Evolutionary conservation across 2,888 invertebrate species (phyloP).

Genomic region (Catocala sponsa): DNA sequence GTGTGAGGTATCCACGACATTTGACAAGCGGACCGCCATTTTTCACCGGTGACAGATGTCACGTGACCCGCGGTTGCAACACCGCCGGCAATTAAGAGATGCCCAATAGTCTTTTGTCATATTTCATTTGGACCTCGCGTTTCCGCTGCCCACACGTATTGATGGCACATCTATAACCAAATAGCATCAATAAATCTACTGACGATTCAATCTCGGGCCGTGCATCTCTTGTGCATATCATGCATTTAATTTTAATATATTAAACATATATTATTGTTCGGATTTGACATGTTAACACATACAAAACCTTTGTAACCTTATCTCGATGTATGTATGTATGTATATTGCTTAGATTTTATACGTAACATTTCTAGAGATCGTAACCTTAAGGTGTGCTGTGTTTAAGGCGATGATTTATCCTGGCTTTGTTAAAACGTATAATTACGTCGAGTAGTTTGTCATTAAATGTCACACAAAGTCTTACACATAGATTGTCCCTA

Average conservation of each 20-base stretch:
- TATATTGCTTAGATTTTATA: constrained; percentile 3
- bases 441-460: no score
- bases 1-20: constrained; percentile 41
- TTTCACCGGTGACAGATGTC: constrained; percentile 44
- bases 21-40: constrained; percentile 35
- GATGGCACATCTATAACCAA: constrained; percentile 39
- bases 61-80: constrained; percentile 23
- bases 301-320: constrained; percentile 6
- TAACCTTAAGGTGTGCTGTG: neutral
- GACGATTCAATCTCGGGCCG: constrained; percentile 34
- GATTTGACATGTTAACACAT: constrained; percentile 1
- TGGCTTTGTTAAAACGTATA: no score
- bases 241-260: constrained; percentile 25
- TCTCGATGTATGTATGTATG: neutral
- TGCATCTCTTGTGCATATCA: constrained; percentile 25
- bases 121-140: constrained; percentile 58
- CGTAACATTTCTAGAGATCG: constrained; percentile 1
- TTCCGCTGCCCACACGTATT: constrained; percentile 47
- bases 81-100: constrained; percentile 42
- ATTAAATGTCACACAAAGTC: no score
- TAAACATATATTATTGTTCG: neutral
- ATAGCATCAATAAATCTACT: constrained; percentile 34
- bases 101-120: constrained; percentile 48
- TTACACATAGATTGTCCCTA: no score
- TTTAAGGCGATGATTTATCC: no score